A percentile compares a stretch with the other conserved stretches of the same genome.
phyloP scores from a whole-genome alignment of 2,888 invertebrate genomes.

The Drosophila borealis region DNA sequence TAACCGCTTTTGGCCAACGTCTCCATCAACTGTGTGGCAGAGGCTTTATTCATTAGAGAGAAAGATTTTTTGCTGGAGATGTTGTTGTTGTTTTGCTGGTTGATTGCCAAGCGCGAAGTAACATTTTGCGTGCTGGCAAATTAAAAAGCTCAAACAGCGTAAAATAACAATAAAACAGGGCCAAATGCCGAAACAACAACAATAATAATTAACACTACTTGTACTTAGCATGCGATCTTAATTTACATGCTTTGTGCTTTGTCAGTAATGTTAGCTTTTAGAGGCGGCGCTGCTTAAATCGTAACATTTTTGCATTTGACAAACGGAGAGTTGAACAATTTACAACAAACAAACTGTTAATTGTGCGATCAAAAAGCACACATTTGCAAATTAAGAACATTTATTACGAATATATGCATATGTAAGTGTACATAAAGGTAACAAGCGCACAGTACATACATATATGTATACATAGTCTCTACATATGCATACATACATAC shows the following conservation, averaged over 20 bases:
- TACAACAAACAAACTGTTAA: constrained; percentile 45
- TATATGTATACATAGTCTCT: neutral
- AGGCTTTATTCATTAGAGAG: constrained; percentile 20
- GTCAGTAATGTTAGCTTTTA: constrained; percentile 11
- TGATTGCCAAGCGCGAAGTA: constrained; percentile 13
- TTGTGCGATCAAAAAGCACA: constrained; percentile 39
- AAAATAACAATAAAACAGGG: constrained; percentile 24
- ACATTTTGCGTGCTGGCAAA: constrained; percentile 24
- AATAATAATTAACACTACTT: constrained; percentile 28
- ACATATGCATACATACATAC: constrained; percentile 7
- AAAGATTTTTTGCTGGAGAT: neutral
- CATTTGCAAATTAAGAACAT: constrained; percentile 14
- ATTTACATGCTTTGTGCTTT: constrained; percentile 6
- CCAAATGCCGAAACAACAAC: constrained; percentile 10
- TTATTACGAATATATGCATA: constrained; percentile 12
- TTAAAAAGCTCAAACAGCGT: constrained; percentile 43
- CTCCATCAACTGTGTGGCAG: constrained; percentile 7
- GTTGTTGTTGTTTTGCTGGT: constrained; percentile 10
- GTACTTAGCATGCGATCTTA: constrained; percentile 27
- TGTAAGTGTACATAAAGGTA: neutral
- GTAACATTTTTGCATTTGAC: constrained; percentile 11
- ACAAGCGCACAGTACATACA: neutral
- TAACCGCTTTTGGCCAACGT: constrained; percentile 49
- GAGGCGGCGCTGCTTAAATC: constrained; percentile 18
- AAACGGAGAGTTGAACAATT: constrained; percentile 20